These are phyloP conservation scores for Tenebrio molitor DNA, from an alignment of 1,140 invertebrate species.

Conservation along the genomic window DNA sequence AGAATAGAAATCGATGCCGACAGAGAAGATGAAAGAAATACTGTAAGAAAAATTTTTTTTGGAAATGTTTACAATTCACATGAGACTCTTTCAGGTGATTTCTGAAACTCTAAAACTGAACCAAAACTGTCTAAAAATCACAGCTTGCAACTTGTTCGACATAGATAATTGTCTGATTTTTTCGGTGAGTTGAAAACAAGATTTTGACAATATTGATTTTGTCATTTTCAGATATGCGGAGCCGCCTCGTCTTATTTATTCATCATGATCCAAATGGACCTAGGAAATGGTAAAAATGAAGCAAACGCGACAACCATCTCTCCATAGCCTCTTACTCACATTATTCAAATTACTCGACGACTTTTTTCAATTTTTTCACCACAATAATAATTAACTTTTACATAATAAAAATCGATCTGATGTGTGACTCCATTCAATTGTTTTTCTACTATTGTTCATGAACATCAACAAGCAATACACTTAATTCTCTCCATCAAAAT, in stretches of 20 bases:
- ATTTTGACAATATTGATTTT: background rate
- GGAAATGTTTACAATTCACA: background rate
- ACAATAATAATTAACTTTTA: no score
- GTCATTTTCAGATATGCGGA: slow-evolving; percentile 31
- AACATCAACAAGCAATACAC: no score
- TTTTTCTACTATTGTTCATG: no score
- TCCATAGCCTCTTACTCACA: no score
- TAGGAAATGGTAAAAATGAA: background rate
- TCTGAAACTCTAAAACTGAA: slow-evolving; percentile 20
- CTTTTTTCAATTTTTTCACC: no score
- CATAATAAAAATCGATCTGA: no score
- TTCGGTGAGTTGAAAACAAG: slow-evolving; percentile 26
- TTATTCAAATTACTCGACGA: no score
- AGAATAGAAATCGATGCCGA: slow-evolving; percentile 26
- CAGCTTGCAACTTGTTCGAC: slow-evolving; percentile 41
- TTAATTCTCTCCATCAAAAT: no score
- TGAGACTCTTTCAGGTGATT: slow-evolving; percentile 14
- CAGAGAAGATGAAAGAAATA: slow-evolving; percentile 25
- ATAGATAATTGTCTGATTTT: slow-evolving; percentile 42
- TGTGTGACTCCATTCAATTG: no score
- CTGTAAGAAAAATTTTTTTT: slow-evolving; percentile 1
- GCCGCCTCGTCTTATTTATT: slow-evolving; percentile 44
- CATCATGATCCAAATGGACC: slow-evolving; percentile 47
- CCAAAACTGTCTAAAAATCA: slow-evolving; percentile 30
- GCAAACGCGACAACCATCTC: no score